Conservation (phyloP, 2,888 invertebrate genomes). For the Caenorhabditis sp. region DNA sequence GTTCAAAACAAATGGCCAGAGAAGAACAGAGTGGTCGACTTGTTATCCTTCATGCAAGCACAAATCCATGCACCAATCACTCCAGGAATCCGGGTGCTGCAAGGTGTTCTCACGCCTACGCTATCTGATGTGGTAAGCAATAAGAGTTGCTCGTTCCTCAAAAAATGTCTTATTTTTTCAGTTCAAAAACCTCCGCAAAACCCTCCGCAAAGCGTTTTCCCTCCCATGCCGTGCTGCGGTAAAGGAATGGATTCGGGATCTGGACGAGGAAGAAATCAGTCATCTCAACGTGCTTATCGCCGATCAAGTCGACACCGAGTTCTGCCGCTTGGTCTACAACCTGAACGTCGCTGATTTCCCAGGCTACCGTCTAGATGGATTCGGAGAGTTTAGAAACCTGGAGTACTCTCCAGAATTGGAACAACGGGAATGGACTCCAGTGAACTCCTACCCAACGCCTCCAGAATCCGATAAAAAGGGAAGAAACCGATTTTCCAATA, state of each 20-base stretch:
- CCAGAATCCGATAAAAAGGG: conserved; percentile 11
- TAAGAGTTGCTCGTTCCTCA: no score
- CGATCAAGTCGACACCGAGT: conserved; percentile 50
- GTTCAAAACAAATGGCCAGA: conserved; percentile 56
- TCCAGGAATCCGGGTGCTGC: conserved; percentile 57
- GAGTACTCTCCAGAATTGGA: conserved; percentile 4
- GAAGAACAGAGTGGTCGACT: conserved; percentile 25
- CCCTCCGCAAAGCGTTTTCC: conserved; percentile 24
- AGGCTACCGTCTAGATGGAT: conserved; percentile 1
- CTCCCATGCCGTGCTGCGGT: conserved; percentile 14
- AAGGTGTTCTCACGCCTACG: conserved; percentile 65
- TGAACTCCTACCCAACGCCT: conserved; percentile 7
- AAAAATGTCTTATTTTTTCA: conserved; percentile 20
- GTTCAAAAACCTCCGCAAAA: conserved; percentile 25
- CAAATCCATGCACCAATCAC: conserved; percentile 31
- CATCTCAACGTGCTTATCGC: conserved; percentile 48
- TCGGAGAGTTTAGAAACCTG: background rate
- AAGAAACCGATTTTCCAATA: background rate
- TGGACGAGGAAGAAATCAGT: conserved; percentile 20
- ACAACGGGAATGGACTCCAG: background rate
- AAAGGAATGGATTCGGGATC: conserved; percentile 32
- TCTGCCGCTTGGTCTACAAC: conserved; percentile 20
- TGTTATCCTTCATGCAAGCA: conserved; percentile 28
- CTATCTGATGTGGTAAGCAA: conserved; percentile 55
- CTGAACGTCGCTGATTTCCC: conserved; percentile 18